phyloP scores from a whole-genome alignment of 2,113 vertebrate species.

The Phylloscopus whistleri region DNA sequence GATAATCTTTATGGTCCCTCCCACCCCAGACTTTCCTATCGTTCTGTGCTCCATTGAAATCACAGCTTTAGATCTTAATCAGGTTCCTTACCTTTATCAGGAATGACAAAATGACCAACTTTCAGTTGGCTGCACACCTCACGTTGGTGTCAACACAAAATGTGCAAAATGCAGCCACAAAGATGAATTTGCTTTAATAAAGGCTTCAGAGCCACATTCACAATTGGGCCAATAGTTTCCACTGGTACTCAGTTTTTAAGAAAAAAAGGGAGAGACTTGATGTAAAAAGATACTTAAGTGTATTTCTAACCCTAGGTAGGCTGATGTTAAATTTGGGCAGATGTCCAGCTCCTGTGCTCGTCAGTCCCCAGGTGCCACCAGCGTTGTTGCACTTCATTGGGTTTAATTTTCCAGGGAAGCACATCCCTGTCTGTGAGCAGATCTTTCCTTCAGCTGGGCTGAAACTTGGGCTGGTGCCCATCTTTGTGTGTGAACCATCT shows the following conservation, averaged over 20 bases:
- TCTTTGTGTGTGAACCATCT: background rate
- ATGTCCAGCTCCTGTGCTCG: background rate
- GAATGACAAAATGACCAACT: background rate
- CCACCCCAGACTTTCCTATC: too few species aligned
- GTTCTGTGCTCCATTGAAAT: background rate
- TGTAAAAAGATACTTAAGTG: background rate
- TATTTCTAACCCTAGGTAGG: background rate
- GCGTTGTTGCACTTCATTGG: background rate
- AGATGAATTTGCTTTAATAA: background rate
- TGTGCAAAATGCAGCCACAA: too few species aligned
- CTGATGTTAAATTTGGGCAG: background rate
- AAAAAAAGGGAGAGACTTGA: background rate
- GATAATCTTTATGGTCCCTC: rapidly evolving
- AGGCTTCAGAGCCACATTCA: background rate
- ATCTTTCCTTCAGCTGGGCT: background rate
- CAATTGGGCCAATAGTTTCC: background rate
- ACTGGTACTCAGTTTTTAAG: background rate
- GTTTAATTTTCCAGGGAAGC: background rate
- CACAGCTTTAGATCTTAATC: background rate
- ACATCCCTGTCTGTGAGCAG: background rate
- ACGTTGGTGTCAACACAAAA: background rate
- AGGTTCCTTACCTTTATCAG: background rate
- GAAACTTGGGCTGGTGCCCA: background rate
- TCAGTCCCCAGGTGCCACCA: background rate
- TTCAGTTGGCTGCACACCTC: background rate